Evolutionary conservation across 2,888 invertebrate species (phyloP).

Genomic region (Tetropium fuscum): DNA sequence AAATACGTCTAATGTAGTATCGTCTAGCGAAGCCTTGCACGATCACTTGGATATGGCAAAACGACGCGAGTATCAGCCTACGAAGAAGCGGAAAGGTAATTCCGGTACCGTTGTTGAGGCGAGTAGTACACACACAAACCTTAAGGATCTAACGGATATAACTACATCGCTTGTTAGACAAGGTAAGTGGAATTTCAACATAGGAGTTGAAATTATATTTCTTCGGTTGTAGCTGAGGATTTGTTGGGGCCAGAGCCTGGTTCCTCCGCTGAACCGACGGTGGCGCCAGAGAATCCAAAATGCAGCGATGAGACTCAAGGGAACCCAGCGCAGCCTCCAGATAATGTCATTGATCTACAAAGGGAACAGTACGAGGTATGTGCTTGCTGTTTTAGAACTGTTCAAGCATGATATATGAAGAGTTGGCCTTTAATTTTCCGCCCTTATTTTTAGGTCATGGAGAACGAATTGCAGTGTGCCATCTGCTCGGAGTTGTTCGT

Average conservation of each 20-base stretch:
- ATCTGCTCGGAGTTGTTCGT: slow-evolving; percentile 83
- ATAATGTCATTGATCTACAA: not conserved
- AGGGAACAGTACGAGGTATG: slow-evolving; percentile 21
- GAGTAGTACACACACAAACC: not conserved
- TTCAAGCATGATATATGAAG: too few relatives aligned
- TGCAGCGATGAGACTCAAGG: too few relatives aligned
- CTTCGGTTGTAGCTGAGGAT: too few relatives aligned
- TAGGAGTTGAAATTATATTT: too few relatives aligned
- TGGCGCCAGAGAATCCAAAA: not conserved
- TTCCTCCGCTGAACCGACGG: not conserved
- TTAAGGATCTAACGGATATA: not conserved
- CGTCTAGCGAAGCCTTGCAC: not conserved
- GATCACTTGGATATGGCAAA: not conserved
- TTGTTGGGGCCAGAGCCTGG: too few relatives aligned
- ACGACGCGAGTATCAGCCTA: not conserved
- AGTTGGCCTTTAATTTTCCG: too few relatives aligned
- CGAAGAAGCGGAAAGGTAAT: not conserved
- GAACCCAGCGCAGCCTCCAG: not conserved
- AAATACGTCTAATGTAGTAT: not conserved
- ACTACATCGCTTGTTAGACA: not conserved
- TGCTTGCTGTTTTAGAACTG: too few relatives aligned
- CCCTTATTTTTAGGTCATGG: slow-evolving; percentile 64
- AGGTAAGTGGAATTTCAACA: too few relatives aligned
- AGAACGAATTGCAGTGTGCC: slow-evolving; percentile 79
- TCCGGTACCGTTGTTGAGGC: not conserved